These are phyloP conservation scores for Phrynocephalus vlangalii DNA, from an alignment of 2,797 vertebrate genomes.

Conservation along the genomic window DNA sequence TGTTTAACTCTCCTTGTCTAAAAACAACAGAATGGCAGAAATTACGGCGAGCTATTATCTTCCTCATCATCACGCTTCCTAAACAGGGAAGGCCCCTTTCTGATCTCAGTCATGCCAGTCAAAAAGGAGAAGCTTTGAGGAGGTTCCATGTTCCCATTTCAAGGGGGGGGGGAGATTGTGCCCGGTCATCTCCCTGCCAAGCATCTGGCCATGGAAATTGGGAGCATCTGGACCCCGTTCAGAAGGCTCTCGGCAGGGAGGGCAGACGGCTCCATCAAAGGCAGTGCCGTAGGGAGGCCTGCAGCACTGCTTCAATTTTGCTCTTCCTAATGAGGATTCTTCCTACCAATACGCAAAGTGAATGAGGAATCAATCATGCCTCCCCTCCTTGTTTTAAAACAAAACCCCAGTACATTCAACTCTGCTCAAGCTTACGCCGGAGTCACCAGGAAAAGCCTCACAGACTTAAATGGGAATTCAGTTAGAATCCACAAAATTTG, in stretches of 20 bases:
- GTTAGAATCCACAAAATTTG: background rate
- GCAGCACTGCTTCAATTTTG: background rate
- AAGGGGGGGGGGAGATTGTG: background rate
- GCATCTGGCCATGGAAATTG: conserved; percentile 46
- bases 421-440: background rate
- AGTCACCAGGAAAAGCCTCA: conserved; percentile 16
- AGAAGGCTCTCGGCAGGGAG: conserved; percentile 29
- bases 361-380: conserved; percentile 28
- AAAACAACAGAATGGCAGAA: conserved; percentile 43
- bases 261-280: conserved; percentile 31
- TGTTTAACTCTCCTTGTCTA: conserved; percentile 44
- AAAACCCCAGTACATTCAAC: background rate
- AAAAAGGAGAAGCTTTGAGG: conserved; percentile 10
- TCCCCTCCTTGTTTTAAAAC: background rate
- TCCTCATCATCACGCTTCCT: background rate
- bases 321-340: conserved; percentile 26
- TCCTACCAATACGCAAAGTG: conserved; percentile 27
- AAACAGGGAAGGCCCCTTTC: conserved; percentile 24
- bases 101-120: background rate
- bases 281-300: conserved; percentile 43
- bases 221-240: conserved; percentile 34
- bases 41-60: background rate
- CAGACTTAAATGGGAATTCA: background rate
- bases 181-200: conserved; percentile 22
- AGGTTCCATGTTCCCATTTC: conserved; percentile 37